Percentiles rank a stretch among this genome's conserved stretches.
Conservation (phyloP, 2,797 vertebrate genomes). For the Syngnathus rostellatus region DNA sequence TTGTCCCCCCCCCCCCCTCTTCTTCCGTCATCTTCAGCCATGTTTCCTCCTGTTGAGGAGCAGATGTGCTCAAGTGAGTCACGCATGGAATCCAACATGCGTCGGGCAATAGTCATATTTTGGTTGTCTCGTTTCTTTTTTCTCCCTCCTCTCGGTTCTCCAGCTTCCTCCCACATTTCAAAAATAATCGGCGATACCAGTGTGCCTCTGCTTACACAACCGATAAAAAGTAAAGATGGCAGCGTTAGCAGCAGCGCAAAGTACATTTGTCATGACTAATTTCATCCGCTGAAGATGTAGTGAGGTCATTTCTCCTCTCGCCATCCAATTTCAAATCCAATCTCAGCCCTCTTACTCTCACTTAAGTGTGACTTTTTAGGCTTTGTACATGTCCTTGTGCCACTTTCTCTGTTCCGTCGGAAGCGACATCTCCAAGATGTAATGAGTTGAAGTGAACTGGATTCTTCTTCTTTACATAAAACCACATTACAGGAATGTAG, state of each 20-base stretch:
- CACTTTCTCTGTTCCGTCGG: background rate
- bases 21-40: constrained; percentile 25
- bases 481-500: background rate
- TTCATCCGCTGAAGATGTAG: background rate
- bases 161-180: background rate
- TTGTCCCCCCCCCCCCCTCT: background rate
- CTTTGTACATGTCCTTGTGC: background rate
- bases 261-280: constrained; percentile 4
- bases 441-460: background rate
- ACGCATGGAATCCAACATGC: constrained; percentile 9
- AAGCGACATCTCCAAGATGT: background rate
- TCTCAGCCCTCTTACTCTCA: background rate
- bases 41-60: constrained; percentile 43
- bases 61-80: constrained; percentile 51
- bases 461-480: background rate
- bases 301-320: background rate
- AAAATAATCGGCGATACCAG: background rate
- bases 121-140: constrained; percentile 9
- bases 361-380: background rate
- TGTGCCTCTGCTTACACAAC: background rate
- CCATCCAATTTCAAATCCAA: constrained; percentile 2
- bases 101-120: constrained; percentile 24
- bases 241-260: background rate
- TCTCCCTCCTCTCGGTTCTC: constrained; percentile 7
- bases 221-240: constrained; percentile 3